Percentiles rank a stretch among this genome's conserved stretches.
Conservation (phyloP, 2,797 vertebrate genomes). For the Graptemys geographica region DNA sequence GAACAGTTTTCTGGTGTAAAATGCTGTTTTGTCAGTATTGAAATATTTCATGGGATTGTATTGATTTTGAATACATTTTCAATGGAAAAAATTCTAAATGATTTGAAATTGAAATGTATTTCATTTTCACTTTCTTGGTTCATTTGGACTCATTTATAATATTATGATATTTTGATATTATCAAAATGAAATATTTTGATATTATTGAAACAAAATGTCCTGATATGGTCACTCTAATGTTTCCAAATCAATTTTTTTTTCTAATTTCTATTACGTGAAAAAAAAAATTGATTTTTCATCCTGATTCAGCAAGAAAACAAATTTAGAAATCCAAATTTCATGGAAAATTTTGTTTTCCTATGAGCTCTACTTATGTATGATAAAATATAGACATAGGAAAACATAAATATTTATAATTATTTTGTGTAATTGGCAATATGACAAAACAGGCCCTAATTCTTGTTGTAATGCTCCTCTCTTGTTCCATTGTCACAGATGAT, state of each 20-base stretch:
- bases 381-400: neutral
- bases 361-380: neutral
- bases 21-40: neutral
- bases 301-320: neutral
- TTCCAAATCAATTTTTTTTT: neutral
- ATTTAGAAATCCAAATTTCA: neutral
- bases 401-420: neutral
- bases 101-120: neutral
- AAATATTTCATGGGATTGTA: neutral
- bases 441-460: neutral
- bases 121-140: neutral
- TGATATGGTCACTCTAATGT: neutral
- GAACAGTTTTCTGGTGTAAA: neutral
- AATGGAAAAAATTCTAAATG: neutral
- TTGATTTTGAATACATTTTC: neutral
- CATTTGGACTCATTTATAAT: neutral
- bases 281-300: neutral
- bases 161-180: neutral
- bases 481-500: neutral
- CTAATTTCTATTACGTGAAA: neutral
- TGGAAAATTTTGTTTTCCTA: neutral
- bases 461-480: neutral
- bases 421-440: neutral
- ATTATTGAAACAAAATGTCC: neutral
- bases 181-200: neutral